phyloP scores from a whole-genome alignment of 2,113 vertebrate genomes.

The Holacanthus passer region DNA sequence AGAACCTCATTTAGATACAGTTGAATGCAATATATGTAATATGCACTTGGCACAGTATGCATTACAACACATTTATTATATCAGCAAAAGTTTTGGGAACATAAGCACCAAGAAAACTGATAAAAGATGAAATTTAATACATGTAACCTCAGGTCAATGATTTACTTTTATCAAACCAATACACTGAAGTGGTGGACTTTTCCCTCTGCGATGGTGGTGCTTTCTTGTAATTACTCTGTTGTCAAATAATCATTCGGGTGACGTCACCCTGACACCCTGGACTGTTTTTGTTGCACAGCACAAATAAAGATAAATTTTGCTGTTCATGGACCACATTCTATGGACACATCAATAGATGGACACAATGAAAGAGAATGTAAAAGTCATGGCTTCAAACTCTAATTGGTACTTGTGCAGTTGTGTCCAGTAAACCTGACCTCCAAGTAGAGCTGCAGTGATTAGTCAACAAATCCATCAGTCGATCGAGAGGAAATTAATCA shows the following conservation, averaged over 20 bases:
- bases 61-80: too few species aligned
- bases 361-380: not conserved
- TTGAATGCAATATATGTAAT: not conserved
- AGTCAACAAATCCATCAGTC: too few species aligned
- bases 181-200: slow-evolving; percentile 18
- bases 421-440: not conserved
- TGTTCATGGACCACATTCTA: too few species aligned
- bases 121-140: not conserved
- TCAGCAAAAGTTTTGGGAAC: not conserved
- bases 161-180: not conserved
- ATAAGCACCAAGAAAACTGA: not conserved
- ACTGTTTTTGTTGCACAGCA: too few species aligned
- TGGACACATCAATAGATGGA: too few species aligned
- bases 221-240: too few species aligned
- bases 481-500: too few species aligned
- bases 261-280: not conserved
- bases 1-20: not conserved
- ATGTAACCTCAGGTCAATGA: not conserved
- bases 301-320: too few species aligned
- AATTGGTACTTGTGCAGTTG: too few species aligned
- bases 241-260: not conserved
- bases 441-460: too few species aligned
- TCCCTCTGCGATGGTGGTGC: not conserved
- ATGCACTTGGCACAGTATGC: too few species aligned
- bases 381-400: not conserved